Base-by-base conservation (phyloP, 2,113 vertebrate species). In the Pygathrix nemaeus region DNA sequence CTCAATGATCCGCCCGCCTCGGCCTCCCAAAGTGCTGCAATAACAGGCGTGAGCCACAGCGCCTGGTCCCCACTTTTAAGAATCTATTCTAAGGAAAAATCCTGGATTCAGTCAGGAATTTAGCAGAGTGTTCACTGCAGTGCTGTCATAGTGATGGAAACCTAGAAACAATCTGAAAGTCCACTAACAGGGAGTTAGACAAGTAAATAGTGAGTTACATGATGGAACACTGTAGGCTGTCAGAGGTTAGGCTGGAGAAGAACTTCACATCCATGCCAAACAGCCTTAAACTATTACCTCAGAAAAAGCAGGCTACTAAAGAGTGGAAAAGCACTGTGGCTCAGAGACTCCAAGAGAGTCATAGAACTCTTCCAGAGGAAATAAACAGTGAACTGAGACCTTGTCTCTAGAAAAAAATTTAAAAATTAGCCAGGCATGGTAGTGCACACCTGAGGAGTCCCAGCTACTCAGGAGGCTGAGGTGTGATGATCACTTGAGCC, bases 11-110 rank as follows among this genome's bases (percentile, higher is more conserved):
- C 0, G 12, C 11, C 27, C 5, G 11, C 61, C 61, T 64, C 61
- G 30, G 61, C 27, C 61, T 64, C 61, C 61, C 61, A 64, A 32
- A 30, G 27, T 64, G 61, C 25, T 64, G 30, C 11, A 6, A 64
- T 64, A 30, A 64, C 11, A 64, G 61, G 27, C 5, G 5, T 64
- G 61, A 64, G 61, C 27, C 61, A 64, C 12, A 0, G 27, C 0
- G 11, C 30, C 30, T 6, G 12, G 27, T 12, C 61, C 30, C 32
- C 40, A 80, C 38, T 92, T 72, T 93, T 70, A 81, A 76, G n/a
- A 88, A 40, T 70, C 30, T 43, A 90, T 43, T 80, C 88, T 87
- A 92, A 95, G 75, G 75, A 75, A 92, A 89, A 96, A 87, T 84
- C 16, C 35, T 90, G 35, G 35, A 87, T 57, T 90, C 11, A 93